Percentiles rank a stretch among this genome's conserved stretches.
Evolutionary conservation across 2,888 invertebrate species (phyloP).

Genomic region (Cheilosia vernalis): DNA sequence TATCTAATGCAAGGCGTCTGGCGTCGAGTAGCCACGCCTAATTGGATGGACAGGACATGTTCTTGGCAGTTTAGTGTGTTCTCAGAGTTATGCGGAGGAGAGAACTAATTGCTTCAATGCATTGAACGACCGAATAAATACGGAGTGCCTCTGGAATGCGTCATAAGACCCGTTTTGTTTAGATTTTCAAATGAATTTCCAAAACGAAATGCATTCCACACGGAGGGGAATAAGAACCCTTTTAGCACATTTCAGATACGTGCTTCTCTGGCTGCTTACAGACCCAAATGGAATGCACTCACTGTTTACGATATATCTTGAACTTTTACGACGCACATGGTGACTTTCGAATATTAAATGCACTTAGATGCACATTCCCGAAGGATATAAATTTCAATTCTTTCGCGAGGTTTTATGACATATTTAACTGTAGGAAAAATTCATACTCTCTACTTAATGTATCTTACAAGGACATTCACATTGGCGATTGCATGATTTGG

Average conservation of each 20-base stretch:
- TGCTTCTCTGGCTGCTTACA: not conserved
- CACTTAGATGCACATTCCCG: slow-evolving; percentile 15
- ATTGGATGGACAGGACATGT: slow-evolving; percentile 8
- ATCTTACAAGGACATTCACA: not conserved
- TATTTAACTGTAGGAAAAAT: not conserved
- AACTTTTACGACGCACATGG: slow-evolving; percentile 15
- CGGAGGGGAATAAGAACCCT: slow-evolving; percentile 9
- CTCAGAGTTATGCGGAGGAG: not conserved
- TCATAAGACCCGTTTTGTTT: not conserved
- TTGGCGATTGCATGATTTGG: slow-evolving; percentile 1
- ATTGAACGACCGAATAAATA: not conserved
- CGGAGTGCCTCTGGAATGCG: slow-evolving; percentile 3
- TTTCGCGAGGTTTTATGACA: slow-evolving; percentile 1
- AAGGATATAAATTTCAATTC: not conserved
- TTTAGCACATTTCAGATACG: slow-evolving; percentile 3
- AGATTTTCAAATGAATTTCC: not conserved
- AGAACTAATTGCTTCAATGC: not conserved
- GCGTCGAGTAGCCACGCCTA: slow-evolving; percentile 13
- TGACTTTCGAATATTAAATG: slow-evolving; percentile 22
- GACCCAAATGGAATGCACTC: slow-evolving; percentile 9
- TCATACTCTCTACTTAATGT: not conserved
- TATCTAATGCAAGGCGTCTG: slow-evolving; percentile 38
- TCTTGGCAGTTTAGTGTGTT: not conserved
- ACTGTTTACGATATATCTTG: slow-evolving; percentile 14
- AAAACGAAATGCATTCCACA: not conserved